Conservation (phyloP, 2,113 vertebrate species). For the Dromiciops gliroides region DNA sequence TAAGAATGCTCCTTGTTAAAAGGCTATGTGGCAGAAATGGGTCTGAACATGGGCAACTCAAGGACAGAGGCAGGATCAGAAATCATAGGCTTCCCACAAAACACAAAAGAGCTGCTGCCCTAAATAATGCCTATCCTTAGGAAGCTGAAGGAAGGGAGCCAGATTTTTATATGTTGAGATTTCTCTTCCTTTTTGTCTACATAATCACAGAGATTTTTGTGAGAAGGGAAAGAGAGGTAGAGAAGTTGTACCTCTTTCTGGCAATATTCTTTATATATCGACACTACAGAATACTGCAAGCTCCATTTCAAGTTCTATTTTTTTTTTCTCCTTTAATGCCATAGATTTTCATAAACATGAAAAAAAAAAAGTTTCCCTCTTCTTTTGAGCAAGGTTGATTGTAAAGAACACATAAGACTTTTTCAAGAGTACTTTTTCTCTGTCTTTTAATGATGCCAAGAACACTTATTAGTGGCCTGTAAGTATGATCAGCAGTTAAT, state of each 20-base stretch:
- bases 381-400: rapidly evolving
- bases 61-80: background rate
- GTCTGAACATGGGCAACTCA: background rate
- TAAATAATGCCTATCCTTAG: background rate
- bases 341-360: rapidly evolving
- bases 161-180: background rate
- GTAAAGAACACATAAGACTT: no score
- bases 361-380: rapidly evolving
- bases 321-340: background rate
- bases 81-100: background rate
- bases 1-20: background rate
- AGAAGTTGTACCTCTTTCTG: background rate
- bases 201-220: background rate
- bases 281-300: background rate
- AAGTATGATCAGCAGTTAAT: rapidly evolving
- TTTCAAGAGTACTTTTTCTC: background rate
- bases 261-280: background rate
- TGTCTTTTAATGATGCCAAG: background rate
- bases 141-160: background rate
- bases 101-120: background rate
- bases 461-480: rapidly evolving
- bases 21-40: background rate
- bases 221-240: background rate
- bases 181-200: background rate
- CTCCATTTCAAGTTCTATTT: no score